These are phyloP conservation scores for Tinamus major DNA, from an alignment of 2,797 vertebrate genomes.

Conservation along the genomic window DNA sequence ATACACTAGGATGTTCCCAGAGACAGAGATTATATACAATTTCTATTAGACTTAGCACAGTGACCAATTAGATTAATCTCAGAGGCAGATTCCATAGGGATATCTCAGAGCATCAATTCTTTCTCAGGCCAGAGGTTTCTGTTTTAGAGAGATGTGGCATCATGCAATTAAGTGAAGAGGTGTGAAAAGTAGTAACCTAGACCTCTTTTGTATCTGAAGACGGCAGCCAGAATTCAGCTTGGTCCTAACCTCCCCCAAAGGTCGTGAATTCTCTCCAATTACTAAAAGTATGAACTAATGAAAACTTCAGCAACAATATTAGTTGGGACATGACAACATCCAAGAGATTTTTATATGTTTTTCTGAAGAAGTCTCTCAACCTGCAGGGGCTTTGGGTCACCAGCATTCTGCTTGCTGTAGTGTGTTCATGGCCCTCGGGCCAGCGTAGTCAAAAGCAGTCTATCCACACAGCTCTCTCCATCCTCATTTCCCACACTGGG, in stretches of 20 bases:
- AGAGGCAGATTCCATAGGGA: slow-evolving; percentile 56
- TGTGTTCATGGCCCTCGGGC: not conserved
- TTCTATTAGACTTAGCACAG: slow-evolving; percentile 48
- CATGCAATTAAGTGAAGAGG: slow-evolving; percentile 67
- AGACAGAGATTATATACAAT: not conserved
- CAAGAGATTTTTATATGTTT: not conserved
- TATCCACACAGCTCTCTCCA: not conserved
- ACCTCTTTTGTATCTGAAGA: slow-evolving; percentile 49
- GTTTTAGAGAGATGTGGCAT: slow-evolving; percentile 56
- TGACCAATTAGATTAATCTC: slow-evolving; percentile 74
- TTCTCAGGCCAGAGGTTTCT: slow-evolving; percentile 28
- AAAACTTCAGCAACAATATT: slow-evolving; percentile 50
- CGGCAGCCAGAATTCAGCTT: slow-evolving; percentile 46
- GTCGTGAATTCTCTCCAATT: slow-evolving; percentile 60
- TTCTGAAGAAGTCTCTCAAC: slow-evolving; percentile 19
- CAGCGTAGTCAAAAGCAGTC: not conserved
- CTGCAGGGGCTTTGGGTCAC: not conserved
- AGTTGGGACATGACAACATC: slow-evolving; percentile 17
- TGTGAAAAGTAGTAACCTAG: slow-evolving; percentile 54
- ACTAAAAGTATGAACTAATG: slow-evolving; percentile 29
- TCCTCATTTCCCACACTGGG: not conserved
- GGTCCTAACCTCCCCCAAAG: slow-evolving; percentile 47
- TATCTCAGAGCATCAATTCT: slow-evolving; percentile 38
- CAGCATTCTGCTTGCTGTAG: slow-evolving; percentile 11
- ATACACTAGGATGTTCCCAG: slow-evolving; percentile 19